These are phyloP conservation scores for Oreonectes daqikongensis DNA, from an alignment of 2,797 vertebrate genomes.

Conservation along the genomic window DNA sequence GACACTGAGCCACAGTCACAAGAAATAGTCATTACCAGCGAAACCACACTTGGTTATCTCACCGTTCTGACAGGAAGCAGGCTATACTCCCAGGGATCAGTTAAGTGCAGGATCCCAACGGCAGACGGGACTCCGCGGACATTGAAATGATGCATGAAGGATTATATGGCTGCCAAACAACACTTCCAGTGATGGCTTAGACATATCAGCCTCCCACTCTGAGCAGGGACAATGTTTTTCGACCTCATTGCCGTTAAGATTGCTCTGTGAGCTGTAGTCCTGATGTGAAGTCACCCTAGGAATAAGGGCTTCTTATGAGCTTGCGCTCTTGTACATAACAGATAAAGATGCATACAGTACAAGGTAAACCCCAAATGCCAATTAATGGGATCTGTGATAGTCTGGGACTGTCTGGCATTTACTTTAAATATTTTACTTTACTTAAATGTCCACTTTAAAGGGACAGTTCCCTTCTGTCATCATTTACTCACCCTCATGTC, in stretches of 20 bases:
- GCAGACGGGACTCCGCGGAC: conserved; percentile 45
- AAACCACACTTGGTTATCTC: conserved; percentile 50
- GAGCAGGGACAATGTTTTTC: conserved; percentile 33
- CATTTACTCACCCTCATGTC: neutral
- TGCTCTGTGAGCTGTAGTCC: conserved; percentile 19
- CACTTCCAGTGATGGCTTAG: conserved; percentile 44
- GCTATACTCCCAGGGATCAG: conserved; percentile 39
- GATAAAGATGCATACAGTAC: no score
- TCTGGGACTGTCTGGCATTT: neutral
- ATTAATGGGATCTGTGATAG: neutral
- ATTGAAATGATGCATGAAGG: conserved; percentile 54
- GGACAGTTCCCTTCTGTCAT: no score
- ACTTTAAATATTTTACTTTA: no score
- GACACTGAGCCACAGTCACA: conserved; percentile 44
- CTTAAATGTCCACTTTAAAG: no score
- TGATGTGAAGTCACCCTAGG: neutral
- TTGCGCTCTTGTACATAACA: conserved; percentile 17
- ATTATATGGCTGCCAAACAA: conserved; percentile 51
- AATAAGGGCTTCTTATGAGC: conserved; percentile 48
- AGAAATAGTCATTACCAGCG: conserved; percentile 54
- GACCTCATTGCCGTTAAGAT: conserved; percentile 37
- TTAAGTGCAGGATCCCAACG: conserved; percentile 48
- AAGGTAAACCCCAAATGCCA: neutral
- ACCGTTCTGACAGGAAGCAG: conserved; percentile 49
- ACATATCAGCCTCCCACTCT: conserved; percentile 37